Conservation (phyloP, 2,113 vertebrate species). For the Toxostoma redivivum region DNA sequence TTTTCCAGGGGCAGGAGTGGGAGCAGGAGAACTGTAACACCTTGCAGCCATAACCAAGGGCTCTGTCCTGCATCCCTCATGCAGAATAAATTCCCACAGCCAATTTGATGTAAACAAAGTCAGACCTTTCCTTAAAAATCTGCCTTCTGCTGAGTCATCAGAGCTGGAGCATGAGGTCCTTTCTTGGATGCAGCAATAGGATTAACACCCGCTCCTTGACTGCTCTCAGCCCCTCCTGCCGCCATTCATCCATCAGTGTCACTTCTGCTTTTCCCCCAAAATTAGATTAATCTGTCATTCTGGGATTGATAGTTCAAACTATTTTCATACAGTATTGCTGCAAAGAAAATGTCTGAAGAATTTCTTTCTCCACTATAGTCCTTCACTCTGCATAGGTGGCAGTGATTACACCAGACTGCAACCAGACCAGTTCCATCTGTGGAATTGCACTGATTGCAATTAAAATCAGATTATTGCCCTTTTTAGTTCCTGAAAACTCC, state of each 20-base stretch:
- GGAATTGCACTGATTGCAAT: neutral
- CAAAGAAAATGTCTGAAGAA: slow-evolving; percentile 7
- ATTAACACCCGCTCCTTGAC: neutral
- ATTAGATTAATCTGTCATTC: slow-evolving; percentile 51
- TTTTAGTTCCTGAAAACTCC: neutral
- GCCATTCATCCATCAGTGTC: slow-evolving; percentile 3
- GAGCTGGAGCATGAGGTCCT: neutral
- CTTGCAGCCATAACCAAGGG: neutral
- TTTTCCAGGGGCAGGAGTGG: neutral
- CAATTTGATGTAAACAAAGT: neutral
- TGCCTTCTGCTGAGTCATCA: slow-evolving; percentile 20
- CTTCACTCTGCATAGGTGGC: neutral
- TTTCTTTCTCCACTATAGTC: neutral
- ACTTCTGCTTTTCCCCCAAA: neutral
- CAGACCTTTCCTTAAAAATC: slow-evolving; percentile 1
- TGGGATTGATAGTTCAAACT: slow-evolving; percentile 32
- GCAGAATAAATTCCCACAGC: neutral
- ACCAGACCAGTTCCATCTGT: neutral
- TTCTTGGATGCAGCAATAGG: neutral
- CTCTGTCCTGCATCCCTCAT: neutral
- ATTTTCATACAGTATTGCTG: slow-evolving; percentile 41
- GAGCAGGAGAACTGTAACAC: neutral
- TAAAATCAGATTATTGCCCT: neutral
- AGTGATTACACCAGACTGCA: neutral
- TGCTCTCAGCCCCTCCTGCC: neutral